Conservation (phyloP, 1,140 invertebrate species). For the Sitobion miscanthi region DNA sequence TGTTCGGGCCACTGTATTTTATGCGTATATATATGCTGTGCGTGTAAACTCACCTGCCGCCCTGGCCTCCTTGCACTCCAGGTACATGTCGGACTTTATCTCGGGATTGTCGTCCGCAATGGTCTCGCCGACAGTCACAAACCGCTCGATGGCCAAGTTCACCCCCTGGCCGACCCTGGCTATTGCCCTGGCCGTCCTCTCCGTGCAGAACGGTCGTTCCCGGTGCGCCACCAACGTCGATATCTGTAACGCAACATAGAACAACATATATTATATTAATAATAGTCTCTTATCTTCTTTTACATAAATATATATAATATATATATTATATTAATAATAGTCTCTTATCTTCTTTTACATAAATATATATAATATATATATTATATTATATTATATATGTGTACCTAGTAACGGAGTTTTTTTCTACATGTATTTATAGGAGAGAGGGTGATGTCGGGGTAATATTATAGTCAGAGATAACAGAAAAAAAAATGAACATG, state of each 20-base stretch:
- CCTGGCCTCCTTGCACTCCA: conserved; percentile 92
- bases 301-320: not conserved
- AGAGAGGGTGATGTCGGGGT: too few relatives aligned
- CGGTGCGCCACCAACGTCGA: conserved; percentile 81
- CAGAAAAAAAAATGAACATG: not conserved
- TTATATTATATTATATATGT: too few relatives aligned
- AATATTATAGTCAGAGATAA: not conserved
- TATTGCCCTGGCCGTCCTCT: conserved; percentile 74
- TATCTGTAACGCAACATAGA: conserved; percentile 71
- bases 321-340: not conserved
- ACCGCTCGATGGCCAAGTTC: conserved; percentile 94
- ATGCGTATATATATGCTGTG: not conserved
- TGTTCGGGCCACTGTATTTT: not conserved
- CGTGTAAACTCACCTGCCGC: conserved; percentile 76
- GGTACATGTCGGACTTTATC: conserved; percentile 92
- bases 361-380: not conserved
- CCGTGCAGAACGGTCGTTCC: conserved; percentile 63
- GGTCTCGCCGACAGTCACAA: conserved; percentile 96
- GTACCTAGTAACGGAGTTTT: not conserved
- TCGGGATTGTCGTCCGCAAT: conserved; percentile 98
- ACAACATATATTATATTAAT: not conserved
- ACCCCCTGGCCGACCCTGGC: conserved; percentile 93
- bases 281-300: not conserved
- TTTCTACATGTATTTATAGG: not conserved
- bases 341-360: not conserved